Base-by-base conservation (phyloP, 2,113 vertebrate genomes). In the Coptodon bakossiorum region DNA sequence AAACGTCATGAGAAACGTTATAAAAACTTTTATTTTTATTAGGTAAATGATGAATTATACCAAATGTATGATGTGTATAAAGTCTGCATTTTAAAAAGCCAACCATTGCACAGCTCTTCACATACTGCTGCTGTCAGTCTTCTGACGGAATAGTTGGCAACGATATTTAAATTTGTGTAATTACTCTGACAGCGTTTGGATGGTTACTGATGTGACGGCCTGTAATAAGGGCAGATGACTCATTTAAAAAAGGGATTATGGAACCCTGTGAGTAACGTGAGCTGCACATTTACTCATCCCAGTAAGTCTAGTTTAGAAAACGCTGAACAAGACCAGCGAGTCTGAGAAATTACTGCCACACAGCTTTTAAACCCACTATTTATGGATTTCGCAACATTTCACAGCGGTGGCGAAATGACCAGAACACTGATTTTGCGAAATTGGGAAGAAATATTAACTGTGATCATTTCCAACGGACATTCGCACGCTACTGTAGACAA, bases 401-500 rank as follows among this genome's bases (percentile, higher is more conserved):
- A 45, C 68, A 48, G 40, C 22, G 0, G 24, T 1, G 68, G 40
- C 68, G 40, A 17, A 45, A 11, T 73, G 22, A 48, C 14, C 68
- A 6, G 68, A 73, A 73, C 68, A 48, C 5, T 6, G 8, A 73
- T 9, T 45, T 73, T 73, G 40, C 22, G 13, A 13, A 27, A 73
- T 5, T 14, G 8, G 40, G 22, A 27, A 24, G 13, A 45, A 73
- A 73, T 45, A 6, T 13, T 0, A 0, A 73, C n/a, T 45, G 0
- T 24, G 66, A 43, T n/a, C 7, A 43, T 43, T 43, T 45, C 22
- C 68, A 27, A 17, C 5, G 1, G 38, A 45, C 22, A 17, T 17
- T 45, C 38, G 3, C 66, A 27, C n/a, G 13, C 68, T 6, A 24
- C 66, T 45, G 66, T 43, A 71, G 38, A 68, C 34, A 14, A 6